Evolutionary conservation across 2,113 vertebrate genomes (phyloP), one percentile per base, ranked within the genome.

Genomic region (Melanostigma gelatinosum): DNA sequence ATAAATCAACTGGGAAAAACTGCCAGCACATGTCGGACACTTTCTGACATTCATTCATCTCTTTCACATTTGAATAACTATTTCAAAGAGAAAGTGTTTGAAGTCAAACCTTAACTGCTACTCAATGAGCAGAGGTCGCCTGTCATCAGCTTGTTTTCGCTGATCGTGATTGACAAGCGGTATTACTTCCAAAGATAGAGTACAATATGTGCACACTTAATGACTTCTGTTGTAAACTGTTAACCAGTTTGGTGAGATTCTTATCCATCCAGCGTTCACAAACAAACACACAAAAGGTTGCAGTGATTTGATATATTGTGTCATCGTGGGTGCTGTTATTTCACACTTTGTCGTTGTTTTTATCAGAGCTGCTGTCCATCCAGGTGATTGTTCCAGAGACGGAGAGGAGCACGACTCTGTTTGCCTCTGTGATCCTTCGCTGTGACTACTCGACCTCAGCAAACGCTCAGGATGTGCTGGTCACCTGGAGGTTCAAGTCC

Each of bases 371-470:
- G 64, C 83, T 96, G 85, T 95, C 95, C 4, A 91, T 98, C 79
- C 94, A 97, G 91, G 98, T 99, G 90, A 94, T 91, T 0, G 97
- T 98, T 34, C 94, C 96, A 29, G 86, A 97, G 85, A 69, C 83
- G 0, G 92, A 97, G 74, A 94, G 95, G 71, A 95, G 95, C 0
- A 96, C 97, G 1, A 95, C 94, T 22, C 95, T 99, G 58, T 99
- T 99, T 77, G 95, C 96, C 16, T 95, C 93, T 0, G 84, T 99
- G 20, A 73, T 92, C 66, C 93, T 99, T 46, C 96, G 93, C 82
- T 99, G 98, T 85, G 98, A 99, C 80, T 99, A 96, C 27, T 95
- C 97, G 57, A 99, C 98, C 18, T 98, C 98, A 0, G 96, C 96
- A 0, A 96, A 92, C 85, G 79, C 93, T 62, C 97, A 97, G 87